Conservation (phyloP, 2,888 invertebrate species). For the Dasypolia templi region DNA sequence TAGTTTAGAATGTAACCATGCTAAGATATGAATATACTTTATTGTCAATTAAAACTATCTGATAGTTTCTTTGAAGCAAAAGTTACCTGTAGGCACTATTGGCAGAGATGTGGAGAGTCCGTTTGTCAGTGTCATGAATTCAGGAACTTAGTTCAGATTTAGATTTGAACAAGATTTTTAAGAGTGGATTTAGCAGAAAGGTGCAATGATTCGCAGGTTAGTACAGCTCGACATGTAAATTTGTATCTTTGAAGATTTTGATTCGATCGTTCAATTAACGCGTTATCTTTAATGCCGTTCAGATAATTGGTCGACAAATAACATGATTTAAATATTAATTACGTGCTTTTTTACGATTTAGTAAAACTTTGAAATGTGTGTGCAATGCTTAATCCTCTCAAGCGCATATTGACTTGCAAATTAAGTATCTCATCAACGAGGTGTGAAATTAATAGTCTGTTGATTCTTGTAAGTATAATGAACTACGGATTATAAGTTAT, state of each 20-base stretch:
- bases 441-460: slow-evolving; percentile 5
- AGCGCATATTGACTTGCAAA: slow-evolving; percentile 23
- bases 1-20: slow-evolving; percentile 12
- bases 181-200: background rate
- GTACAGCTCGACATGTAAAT: background rate
- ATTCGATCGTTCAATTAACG: slow-evolving; percentile 22
- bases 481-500: background rate
- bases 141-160: background rate
- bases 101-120: background rate
- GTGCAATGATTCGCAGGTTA: too few species aligned
- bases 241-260: slow-evolving; percentile 6
- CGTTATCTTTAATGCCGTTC: slow-evolving; percentile 13
- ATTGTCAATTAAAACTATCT: background rate
- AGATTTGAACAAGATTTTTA: background rate
- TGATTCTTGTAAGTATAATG: slow-evolving; percentile 15
- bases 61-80: background rate
- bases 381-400: slow-evolving; percentile 18
- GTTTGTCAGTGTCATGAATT: background rate
- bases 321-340: background rate
- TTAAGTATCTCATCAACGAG: slow-evolving; percentile 13
- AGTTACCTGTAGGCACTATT: background rate
- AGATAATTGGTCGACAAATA: background rate
- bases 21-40: background rate
- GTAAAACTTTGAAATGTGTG: slow-evolving; percentile 3
- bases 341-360: background rate